Conservation (phyloP, 1,140 invertebrate genomes). For the Babylonia areolata region DNA sequence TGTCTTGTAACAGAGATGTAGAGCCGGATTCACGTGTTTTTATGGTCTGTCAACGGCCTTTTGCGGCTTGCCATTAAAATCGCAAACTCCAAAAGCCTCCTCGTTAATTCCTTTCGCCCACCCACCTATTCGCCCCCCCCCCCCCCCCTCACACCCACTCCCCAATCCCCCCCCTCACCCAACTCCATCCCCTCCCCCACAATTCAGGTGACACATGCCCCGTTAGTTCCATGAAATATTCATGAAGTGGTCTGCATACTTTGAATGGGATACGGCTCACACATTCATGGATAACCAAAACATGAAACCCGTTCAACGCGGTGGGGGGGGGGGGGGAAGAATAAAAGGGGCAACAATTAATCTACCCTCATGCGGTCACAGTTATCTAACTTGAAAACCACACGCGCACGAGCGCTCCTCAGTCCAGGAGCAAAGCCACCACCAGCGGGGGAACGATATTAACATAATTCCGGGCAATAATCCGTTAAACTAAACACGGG, state of each 20-base stretch:
- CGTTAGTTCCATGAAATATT: slow-evolving; percentile 25
- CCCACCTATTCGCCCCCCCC: too few relatives aligned
- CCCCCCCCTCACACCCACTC: background rate
- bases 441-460: too few relatives aligned
- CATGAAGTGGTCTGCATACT: background rate
- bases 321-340: background rate
- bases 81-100: background rate
- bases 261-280: background rate
- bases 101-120: background rate
- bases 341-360: background rate
- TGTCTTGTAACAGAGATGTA: background rate
- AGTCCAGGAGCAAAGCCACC: background rate
- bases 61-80: background rate
- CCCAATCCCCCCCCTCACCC: too few relatives aligned
- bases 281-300: slow-evolving; percentile 1
- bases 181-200: background rate
- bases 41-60: background rate
- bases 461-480: slow-evolving; percentile 15
- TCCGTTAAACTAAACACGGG: slow-evolving; percentile 20
- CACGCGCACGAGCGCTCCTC: background rate
- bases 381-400: slow-evolving; percentile 21
- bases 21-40: background rate
- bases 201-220: background rate
- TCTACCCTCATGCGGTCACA: slow-evolving; percentile 31
- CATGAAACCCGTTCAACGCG: background rate